These are phyloP conservation scores for Oncorhynchus clarkii DNA, from an alignment of 2,113 vertebrate genomes.

Conservation along the genomic window DNA sequence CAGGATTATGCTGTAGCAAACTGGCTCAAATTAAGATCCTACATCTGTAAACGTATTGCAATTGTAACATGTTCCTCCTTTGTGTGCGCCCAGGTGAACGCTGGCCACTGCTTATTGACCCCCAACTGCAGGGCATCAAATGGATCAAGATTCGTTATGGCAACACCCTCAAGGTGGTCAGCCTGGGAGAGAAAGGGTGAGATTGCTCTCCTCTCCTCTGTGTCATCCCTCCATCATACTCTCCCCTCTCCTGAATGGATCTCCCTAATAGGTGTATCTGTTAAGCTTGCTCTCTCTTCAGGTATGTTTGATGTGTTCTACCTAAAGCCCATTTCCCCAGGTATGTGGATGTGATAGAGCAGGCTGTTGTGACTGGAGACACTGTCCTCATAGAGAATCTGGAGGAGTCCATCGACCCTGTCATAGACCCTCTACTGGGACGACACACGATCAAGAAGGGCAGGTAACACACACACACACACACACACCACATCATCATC, in stretches of 20 bases:
- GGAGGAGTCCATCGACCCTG: conserved; percentile 72
- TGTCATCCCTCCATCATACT: not conserved
- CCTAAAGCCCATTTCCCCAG: conserved; percentile 28
- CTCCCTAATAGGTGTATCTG: not conserved
- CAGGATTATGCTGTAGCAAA: too few species aligned
- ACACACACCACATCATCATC: too few species aligned
- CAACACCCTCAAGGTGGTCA: conserved; percentile 70
- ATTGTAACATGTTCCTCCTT: not conserved
- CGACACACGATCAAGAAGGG: conserved; percentile 79
- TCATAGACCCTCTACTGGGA: conserved; percentile 73
- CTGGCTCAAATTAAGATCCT: too few species aligned
- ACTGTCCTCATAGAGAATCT: conserved; percentile 77
- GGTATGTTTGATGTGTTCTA: not conserved
- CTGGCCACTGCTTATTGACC: conserved; percentile 77
- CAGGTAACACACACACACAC: conserved; percentile 46
- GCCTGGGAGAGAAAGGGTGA: conserved; percentile 75
- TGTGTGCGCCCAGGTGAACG: conserved; percentile 57
- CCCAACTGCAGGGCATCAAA: conserved; percentile 76
- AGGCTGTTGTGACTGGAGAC: conserved; percentile 71
- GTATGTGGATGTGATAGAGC: conserved; percentile 73
- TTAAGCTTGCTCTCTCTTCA: not conserved
- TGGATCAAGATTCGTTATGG: conserved; percentile 77
- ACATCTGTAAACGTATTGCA: too few species aligned
- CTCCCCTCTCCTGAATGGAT: not conserved
- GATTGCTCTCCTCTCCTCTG: conserved; percentile 5